Base-by-base conservation (phyloP, 2,888 invertebrate species). In the Acleris laterana region DNA sequence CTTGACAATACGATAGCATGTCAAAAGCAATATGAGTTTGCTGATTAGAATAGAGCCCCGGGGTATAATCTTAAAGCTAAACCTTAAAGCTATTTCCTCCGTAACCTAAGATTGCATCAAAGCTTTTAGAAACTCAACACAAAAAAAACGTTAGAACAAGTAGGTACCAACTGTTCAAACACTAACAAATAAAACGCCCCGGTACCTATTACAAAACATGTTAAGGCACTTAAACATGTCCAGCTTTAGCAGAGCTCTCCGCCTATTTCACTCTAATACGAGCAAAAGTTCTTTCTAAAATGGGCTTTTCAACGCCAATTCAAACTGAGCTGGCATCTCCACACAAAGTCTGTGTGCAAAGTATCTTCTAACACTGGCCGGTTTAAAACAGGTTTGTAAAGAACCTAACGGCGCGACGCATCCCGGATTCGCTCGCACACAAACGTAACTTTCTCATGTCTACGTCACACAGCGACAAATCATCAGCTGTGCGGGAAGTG, bases 401-500 rank as follows among this genome's bases (percentile, higher is more conserved):
- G 76, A 74, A 72, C 76, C 78, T 77, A 77, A 79, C 76, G 70
- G 72, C 71, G 74, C 71, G 75, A 46, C 57, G 78, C 82, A 81
- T 85, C 86, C 88, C 85, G 87, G 88, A 87, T 83, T 76, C 72
- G 74, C 83, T 74, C 77, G 74, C 83, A 84, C 80, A 85, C 82
- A 78, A 44, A 68, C 68, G 74, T 72, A 78, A 72, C 64, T 73
- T 75, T 73, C 74, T 75, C 71, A 77, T 74, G 74, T 73, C 73
- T 74, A 79, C 73, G 73, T 77, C 77, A 76, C 80, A 76, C 82
- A 76, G 75, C 81, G 77, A 71, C 70, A 68, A 69, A 70, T 78
- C 79, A 85, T 81, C 92, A 91, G 92, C 92, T 92, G 92, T 80
- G 84, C 76, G 72, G 75, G 85, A 92, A 86, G 79, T 93, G 86